Evolutionary conservation across 2,797 vertebrate species (phyloP).

Genomic region (Sebastiscus albofasciatus): DNA sequence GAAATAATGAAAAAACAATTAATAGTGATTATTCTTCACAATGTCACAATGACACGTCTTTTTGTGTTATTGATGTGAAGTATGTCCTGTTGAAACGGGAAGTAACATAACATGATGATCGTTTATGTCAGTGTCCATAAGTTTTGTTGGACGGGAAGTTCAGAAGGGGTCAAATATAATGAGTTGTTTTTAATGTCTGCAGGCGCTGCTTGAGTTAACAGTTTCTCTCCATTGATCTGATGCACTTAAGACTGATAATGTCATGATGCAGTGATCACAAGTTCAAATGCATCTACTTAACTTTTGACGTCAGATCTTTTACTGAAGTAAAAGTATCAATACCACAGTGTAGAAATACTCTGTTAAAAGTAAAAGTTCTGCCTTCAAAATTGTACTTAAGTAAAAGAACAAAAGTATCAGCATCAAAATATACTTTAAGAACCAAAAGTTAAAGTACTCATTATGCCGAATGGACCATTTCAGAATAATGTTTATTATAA

Average conservation of each 20-base stretch:
- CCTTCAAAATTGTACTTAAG: too few species aligned
- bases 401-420: too few species aligned
- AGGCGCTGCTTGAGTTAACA: not conserved
- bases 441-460: too few species aligned
- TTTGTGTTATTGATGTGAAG: not conserved
- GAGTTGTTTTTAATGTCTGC: not conserved
- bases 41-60: rapidly evolving
- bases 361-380: too few species aligned
- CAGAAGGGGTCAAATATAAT: not conserved
- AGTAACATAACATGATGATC: not conserved
- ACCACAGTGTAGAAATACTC: too few species aligned
- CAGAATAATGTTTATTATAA: too few species aligned
- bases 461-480: too few species aligned
- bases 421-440: too few species aligned
- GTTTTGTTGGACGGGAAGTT: not conserved
- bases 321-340: too few species aligned
- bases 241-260: not conserved
- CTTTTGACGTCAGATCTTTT: not conserved
- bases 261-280: not conserved
- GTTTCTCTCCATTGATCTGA: not conserved
- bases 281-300: not conserved
- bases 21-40: not conserved
- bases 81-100: not conserved
- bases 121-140: not conserved
- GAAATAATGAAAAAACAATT: not conserved